Base-by-base conservation (phyloP, 2,797 vertebrate species). In the Neosilurus hyrtlii region DNA sequence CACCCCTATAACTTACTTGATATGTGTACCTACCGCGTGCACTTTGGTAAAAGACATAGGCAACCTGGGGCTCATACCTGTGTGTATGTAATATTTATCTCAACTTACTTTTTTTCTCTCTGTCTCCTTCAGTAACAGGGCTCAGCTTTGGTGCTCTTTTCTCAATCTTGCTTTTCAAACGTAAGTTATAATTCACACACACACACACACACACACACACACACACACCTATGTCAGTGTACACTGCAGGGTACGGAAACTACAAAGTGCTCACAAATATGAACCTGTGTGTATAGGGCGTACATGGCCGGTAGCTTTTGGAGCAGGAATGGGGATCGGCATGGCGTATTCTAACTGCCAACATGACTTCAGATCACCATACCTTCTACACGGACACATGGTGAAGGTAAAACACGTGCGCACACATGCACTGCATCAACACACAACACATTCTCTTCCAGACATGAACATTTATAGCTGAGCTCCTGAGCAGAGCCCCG, bases 291-390 rank as follows among this genome's bases (percentile, higher is more conserved):
- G 18, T 81, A 35, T 51, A 98, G 96, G 96, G 90, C 96, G 92
- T 91, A 93, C 90, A 18, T 97, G 97, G 97, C 97, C 97, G 0
- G 88, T 97, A 20, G 93, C 94, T 0, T 94, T 98, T 49, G 95
- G 96, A 56, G 95, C 96, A 22, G 97, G 97, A 84, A 90, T 95
- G 92, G 96, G 97, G 51, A 84, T 98, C 83, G 96, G 96, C 82
- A 97, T 97, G 96, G 96, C 95, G 67, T 97, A 95, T 89, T 94
- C 95, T 88, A 97, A 98, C 92, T 98, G 97, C 91, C 96, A 97
- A 83, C 95, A 96, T 37, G 96, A 97, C 91, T 96, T 97, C 88
- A 95, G 93, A 89, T 93, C 95, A 82, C 96, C 95, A 0, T 95
- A 96, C 88, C 94, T 97, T 89, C 94, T 98, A 84, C 96, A 96